Evolutionary conservation across 2,113 vertebrate species (phyloP), one percentile per base, ranked within the genome.

Genomic region (Neodon shergylaensis): DNA sequence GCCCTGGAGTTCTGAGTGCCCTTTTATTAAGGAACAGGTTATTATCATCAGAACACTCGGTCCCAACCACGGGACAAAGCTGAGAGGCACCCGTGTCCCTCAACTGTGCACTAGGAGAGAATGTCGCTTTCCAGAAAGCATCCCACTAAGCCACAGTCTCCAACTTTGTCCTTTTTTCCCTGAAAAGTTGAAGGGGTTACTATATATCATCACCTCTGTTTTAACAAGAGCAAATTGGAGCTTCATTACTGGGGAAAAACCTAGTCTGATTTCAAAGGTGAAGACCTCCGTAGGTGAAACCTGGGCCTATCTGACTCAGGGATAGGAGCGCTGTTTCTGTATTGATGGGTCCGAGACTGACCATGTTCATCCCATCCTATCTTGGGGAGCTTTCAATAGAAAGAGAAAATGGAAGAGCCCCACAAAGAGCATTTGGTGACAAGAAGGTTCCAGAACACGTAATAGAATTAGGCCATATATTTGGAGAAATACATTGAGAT

Each of bases 11-110:
- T 39, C 0, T 0, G 4, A 72, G 33, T 44, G 47, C 44, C 72
- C 22, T 47, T 72, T 36, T 66, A 42, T 39, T 11, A n/a, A 19
- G 7, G 19, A 21, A 36, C 42, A 82, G 61, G 22, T 4, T 85
- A 7, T 63, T 90, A 33, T 68, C 65, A 31, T 73, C 61, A 22
- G 52, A 44, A 31, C 17, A 3, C 86, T 44, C 0, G 22, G 13
- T 13, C 52, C 11, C 68, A 76, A 52, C 14, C 58, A 19, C 28
- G 68, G 78, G 86, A 58, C 9, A 79, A 8, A 66, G 58, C 44
- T 52, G 6, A 0, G 3, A 66, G 66, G 22, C 5, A 3, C 42
- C 22, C 0, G 0, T 7, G 1, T 74, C 47, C 0, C 63, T 85
- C 13, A 31, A 8, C 81, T 33, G 24, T n/a, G 58, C 54, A 1